phyloP scores from a whole-genome alignment of 2,113 vertebrate species.

The Phrynosoma platyrhinos region DNA sequence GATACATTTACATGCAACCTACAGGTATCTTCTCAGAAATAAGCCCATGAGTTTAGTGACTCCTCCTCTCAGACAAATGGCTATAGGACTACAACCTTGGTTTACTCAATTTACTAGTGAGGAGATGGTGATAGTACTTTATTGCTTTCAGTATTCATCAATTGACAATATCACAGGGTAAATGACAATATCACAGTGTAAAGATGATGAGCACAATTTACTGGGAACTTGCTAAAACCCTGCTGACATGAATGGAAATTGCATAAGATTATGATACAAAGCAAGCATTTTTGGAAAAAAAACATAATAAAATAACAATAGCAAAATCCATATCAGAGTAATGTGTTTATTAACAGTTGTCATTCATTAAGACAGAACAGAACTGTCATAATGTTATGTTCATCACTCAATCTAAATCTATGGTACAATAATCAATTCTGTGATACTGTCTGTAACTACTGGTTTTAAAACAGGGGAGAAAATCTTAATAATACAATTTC shows the following conservation, averaged over 20 bases:
- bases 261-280: neutral
- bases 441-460: neutral
- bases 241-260: neutral
- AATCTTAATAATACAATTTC: constrained; percentile 34
- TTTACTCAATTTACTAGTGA: neutral
- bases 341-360: too few relatives aligned
- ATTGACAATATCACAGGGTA: constrained; percentile 21
- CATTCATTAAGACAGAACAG: neutral
- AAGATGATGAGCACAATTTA: constrained; percentile 10
- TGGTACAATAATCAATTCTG: neutral
- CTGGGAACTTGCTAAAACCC: neutral
- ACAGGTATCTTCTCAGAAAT: neutral
- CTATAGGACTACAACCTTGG: neutral
- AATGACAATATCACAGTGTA: neutral
- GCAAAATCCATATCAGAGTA: neutral
- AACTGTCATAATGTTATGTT: constrained; percentile 19
- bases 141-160: neutral
- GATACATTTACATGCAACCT: neutral
- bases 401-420: constrained; percentile 9
- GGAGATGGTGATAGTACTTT: constrained; percentile 18
- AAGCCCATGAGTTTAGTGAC: neutral
- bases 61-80: neutral
- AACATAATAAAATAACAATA: neutral
- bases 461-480: constrained; percentile 24
- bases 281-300: neutral